phyloP scores from a whole-genome alignment of 2,797 vertebrate genomes.

The Artibeus jamaicensis region DNA sequence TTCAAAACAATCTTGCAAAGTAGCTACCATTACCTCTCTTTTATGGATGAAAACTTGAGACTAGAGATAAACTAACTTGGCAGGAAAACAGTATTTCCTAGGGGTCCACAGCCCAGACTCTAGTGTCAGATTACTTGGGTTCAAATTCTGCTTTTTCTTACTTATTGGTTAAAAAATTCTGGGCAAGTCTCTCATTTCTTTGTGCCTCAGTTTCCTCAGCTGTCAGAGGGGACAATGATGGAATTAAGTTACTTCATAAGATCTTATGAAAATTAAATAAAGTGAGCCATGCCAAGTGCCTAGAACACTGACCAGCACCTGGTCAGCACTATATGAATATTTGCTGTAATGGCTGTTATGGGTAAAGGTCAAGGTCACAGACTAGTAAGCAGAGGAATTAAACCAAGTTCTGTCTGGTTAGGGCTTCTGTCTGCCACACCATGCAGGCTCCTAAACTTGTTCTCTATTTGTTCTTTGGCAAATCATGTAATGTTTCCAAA shows the following conservation, averaged over 20 bases:
- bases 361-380: background rate
- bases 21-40: background rate
- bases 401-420: background rate
- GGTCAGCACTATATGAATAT: background rate
- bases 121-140: background rate
- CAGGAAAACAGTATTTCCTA: background rate
- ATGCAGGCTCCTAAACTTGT: background rate
- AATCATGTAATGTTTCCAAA: background rate
- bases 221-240: background rate
- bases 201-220: background rate
- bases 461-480: background rate
- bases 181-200: background rate
- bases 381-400: background rate
- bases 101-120: background rate
- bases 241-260: background rate
- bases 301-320: background rate
- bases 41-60: background rate
- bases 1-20: background rate
- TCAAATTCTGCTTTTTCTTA: background rate
- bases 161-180: conserved; percentile 2
- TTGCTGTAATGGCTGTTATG: background rate
- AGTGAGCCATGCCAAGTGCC: background rate
- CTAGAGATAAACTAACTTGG: background rate
- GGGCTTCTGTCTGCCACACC: background rate
- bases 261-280: background rate